Percentiles rank a stretch among this genome's conserved stretches.
These are phyloP conservation scores for Drosophila ustulata DNA, from an alignment of 2,888 invertebrate genomes.

Conservation along the genomic window DNA sequence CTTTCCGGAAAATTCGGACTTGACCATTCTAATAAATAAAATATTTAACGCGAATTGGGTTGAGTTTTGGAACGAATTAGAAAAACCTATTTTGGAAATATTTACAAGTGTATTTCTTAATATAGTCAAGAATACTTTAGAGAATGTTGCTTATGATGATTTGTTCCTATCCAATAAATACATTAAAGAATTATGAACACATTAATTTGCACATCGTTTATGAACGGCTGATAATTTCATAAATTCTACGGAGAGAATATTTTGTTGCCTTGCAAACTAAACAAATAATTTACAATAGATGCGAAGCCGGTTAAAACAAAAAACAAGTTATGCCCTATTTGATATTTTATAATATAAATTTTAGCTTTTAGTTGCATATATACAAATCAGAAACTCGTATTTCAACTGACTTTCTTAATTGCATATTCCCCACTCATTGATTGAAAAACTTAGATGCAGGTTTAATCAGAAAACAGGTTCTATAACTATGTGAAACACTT, in stretches of 20 bases:
- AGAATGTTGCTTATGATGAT: constrained; percentile 64
- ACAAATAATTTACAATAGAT: neutral
- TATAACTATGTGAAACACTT: constrained; percentile 16
- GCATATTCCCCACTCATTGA: constrained; percentile 12
- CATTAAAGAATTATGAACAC: neutral
- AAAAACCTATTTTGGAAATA: constrained; percentile 54
- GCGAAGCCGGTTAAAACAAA: neutral
- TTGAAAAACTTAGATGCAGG: neutral
- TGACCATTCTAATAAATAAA: constrained; percentile 54
- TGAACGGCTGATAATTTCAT: neutral
- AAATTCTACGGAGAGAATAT: neutral
- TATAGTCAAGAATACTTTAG: constrained; percentile 52
- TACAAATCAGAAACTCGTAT: constrained; percentile 8
- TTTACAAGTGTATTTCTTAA: constrained; percentile 54
- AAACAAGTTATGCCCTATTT: neutral
- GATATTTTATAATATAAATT: neutral
- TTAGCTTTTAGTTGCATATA: neutral
- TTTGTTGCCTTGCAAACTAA: neutral
- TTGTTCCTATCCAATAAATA: constrained; percentile 45
- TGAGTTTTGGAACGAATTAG: constrained; percentile 65
- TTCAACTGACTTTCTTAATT: neutral
- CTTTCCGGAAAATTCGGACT: constrained; percentile 57
- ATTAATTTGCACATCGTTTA: neutral
- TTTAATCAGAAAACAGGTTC: constrained; percentile 41
- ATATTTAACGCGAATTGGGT: constrained; percentile 61